These are phyloP conservation scores for Astur gentilis DNA, from an alignment of 2,113 vertebrate genomes.

Conservation along the genomic window DNA sequence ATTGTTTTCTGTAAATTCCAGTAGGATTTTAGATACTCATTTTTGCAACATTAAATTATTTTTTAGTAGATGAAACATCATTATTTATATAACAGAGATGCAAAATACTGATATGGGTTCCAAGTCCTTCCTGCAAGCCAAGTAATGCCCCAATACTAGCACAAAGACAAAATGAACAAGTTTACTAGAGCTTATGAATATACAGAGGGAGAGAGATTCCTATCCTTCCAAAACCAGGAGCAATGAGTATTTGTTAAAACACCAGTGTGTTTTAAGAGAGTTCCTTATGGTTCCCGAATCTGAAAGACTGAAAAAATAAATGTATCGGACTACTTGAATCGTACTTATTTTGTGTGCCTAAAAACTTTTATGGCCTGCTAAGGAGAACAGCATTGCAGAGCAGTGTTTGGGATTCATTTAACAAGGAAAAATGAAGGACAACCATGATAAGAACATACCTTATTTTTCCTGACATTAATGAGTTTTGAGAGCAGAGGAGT, in stretches of 20 bases:
- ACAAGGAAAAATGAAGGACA: background rate
- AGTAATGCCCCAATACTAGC: background rate
- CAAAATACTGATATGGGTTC: background rate
- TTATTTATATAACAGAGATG: background rate
- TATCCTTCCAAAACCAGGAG: background rate
- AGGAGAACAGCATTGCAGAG: background rate
- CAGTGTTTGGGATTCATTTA: background rate
- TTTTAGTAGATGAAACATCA: background rate
- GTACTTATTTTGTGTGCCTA: background rate
- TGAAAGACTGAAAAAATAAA: background rate
- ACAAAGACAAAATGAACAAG: background rate
- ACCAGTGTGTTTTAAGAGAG: background rate
- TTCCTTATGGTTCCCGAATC: background rate
- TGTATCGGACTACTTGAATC: background rate
- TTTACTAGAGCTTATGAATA: background rate
- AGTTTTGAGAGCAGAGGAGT: background rate
- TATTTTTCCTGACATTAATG: background rate
- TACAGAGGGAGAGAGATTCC: background rate
- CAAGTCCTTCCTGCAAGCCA: background rate
- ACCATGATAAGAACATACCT: background rate
- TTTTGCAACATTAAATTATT: background rate
- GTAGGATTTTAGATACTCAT: constrained; percentile 26
- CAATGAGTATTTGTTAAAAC: background rate
- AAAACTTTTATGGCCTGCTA: background rate
- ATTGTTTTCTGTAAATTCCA: constrained; percentile 15